Evolutionary conservation across 2,797 vertebrate genomes (phyloP).

Genomic region (Eospalax fontanierii): DNA sequence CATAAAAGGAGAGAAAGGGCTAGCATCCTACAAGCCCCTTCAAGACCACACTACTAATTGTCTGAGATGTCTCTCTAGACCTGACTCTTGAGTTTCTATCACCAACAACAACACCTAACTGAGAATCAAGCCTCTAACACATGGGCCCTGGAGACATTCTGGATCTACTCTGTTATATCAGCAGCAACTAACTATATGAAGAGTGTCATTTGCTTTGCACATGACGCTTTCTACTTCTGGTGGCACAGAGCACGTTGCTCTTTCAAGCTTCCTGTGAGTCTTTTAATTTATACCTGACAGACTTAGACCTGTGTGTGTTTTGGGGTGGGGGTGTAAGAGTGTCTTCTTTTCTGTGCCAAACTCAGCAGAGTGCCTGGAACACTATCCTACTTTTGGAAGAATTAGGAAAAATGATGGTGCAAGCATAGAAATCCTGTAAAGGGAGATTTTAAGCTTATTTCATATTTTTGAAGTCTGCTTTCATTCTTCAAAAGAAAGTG

Average conservation of each 20-base stretch:
- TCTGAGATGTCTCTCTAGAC: too few relatives aligned
- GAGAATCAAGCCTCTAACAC: background rate
- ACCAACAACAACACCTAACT: background rate
- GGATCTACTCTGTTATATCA: background rate
- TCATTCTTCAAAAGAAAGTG: background rate
- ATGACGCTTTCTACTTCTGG: background rate
- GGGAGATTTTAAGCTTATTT: background rate
- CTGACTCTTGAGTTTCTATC: background rate
- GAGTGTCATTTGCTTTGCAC: background rate
- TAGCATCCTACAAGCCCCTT: background rate
- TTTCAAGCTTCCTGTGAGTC: background rate
- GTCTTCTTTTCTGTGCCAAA: background rate
- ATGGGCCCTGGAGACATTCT: too few relatives aligned
- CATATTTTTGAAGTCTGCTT: background rate
- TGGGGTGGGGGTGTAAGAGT: background rate
- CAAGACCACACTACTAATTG: accelerated
- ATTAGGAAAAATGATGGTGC: background rate
- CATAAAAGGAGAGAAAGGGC: too few relatives aligned
- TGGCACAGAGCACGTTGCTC: background rate
- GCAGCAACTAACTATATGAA: background rate
- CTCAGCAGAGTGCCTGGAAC: background rate
- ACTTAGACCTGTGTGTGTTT: background rate
- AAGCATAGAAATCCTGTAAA: background rate
- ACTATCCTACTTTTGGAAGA: background rate
- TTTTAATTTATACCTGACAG: background rate